Conservation (phyloP, 2,797 vertebrate genomes). For the Liasis olivaceus region DNA sequence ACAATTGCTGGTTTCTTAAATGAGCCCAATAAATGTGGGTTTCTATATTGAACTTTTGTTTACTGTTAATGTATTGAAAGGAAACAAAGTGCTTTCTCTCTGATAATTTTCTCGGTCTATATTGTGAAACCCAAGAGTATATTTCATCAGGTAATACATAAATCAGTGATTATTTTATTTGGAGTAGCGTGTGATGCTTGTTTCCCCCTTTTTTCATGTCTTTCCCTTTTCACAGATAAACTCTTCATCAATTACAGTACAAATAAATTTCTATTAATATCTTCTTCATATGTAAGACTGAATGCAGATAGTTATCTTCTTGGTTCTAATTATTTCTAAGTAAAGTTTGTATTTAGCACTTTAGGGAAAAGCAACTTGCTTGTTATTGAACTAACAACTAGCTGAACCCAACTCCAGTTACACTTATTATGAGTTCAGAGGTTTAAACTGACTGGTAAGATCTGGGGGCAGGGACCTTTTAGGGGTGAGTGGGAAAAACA, state of each 20-base stretch:
- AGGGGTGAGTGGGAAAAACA: not conserved
- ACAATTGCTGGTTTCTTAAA: not conserved
- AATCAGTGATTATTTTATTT: not conserved
- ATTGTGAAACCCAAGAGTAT: not conserved
- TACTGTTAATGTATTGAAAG: not conserved
- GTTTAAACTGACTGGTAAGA: not conserved
- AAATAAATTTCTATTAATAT: not conserved
- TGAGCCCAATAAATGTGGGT: not conserved
- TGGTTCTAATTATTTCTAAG: not conserved
- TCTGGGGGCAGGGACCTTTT: not conserved
- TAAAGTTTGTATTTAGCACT: not conserved
- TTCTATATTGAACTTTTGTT: not conserved
- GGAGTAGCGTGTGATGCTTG: not conserved
- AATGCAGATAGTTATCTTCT: not conserved
- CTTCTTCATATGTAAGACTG: not conserved
- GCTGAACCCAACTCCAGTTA: not conserved
- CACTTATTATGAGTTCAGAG: not conserved
- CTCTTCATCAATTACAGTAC: not conserved
- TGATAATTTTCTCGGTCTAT: not conserved
- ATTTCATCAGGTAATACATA: not conserved
- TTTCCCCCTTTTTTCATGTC: not conserved
- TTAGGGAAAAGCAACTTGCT: not conserved
- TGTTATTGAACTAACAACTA: not conserved
- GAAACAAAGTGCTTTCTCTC: not conserved
- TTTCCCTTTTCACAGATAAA: not conserved